Percentiles rank a stretch among this genome's conserved stretches.
Evolutionary conservation across 2,888 invertebrate genomes (phyloP).

Genomic region (Trissolcus japonicus): DNA sequence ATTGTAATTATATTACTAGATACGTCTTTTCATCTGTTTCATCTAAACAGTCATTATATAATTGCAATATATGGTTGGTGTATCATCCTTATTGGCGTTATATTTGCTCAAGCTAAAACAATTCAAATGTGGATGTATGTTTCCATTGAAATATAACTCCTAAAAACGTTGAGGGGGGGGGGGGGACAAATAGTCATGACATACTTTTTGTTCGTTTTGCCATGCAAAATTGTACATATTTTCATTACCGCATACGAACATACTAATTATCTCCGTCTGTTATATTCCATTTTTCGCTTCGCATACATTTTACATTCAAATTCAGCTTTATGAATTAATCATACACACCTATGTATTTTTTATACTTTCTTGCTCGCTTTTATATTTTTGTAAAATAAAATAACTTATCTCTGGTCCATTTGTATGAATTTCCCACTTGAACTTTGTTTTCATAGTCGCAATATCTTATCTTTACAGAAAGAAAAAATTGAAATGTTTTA

Average conservation of each 20-base stretch:
- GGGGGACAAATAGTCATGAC: neutral
- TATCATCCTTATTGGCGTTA: no score
- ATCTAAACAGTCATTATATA: no score
- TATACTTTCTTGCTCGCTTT: slow-evolving; percentile 32
- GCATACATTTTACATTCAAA: slow-evolving; percentile 42
- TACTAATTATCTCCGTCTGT: slow-evolving; percentile 43
- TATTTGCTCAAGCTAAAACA: no score
- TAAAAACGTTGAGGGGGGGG: no score
- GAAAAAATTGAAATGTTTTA: no score
- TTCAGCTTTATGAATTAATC: slow-evolving; percentile 50
- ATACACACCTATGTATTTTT: slow-evolving; percentile 16
- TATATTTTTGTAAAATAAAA: slow-evolving; percentile 46
- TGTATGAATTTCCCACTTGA: slow-evolving; percentile 13
- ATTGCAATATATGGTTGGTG: no score
- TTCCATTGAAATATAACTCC: no score
- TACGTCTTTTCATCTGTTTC: no score
- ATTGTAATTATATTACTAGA: no score
- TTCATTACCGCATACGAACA: slow-evolving; percentile 27
- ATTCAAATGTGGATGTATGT: no score
- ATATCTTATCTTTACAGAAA: no score
- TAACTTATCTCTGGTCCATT: slow-evolving; percentile 42
- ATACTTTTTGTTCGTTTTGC: neutral
- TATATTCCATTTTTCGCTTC: slow-evolving; percentile 47
- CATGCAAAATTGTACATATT: slow-evolving; percentile 36
- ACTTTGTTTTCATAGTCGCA: no score